phyloP scores from a whole-genome alignment of 2,888 invertebrate genomes.

The Cheilosia grossa region DNA sequence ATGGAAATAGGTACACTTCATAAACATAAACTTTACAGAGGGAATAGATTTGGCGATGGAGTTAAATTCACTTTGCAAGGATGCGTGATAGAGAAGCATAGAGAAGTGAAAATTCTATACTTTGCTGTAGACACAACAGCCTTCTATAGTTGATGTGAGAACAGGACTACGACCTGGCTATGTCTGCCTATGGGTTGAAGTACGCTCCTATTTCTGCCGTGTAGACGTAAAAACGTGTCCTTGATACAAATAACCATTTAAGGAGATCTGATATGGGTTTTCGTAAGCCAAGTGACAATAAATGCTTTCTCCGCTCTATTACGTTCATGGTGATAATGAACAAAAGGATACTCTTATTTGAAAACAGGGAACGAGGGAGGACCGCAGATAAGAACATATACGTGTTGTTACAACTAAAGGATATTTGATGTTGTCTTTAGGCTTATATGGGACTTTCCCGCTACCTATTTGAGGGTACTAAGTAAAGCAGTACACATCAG shows the following conservation, averaged over 20 bases:
- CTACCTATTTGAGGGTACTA: slow-evolving; percentile 31
- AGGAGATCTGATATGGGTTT: slow-evolving; percentile 60
- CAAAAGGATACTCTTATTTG: slow-evolving; percentile 53
- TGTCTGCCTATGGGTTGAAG: neutral
- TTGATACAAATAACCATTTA: slow-evolving; percentile 70
- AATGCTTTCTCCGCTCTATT: slow-evolving; percentile 46
- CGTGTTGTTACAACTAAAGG: slow-evolving; percentile 51
- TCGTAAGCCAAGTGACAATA: slow-evolving; percentile 48
- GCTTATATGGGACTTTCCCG: slow-evolving; percentile 17
- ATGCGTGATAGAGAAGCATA: neutral
- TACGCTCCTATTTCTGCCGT: neutral
- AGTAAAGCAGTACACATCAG: slow-evolving; percentile 12
- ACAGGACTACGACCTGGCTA: slow-evolving; percentile 13
- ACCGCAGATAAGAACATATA: slow-evolving; percentile 54
- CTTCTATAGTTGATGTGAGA: slow-evolving; percentile 32
- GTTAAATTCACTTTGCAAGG: slow-evolving; percentile 46
- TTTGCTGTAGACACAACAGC: slow-evolving; percentile 32
- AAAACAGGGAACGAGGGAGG: slow-evolving; percentile 20
- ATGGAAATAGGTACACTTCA: slow-evolving; percentile 24
- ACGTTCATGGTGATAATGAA: slow-evolving; percentile 40
- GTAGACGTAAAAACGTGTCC: slow-evolving; percentile 56
- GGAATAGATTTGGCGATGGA: slow-evolving; percentile 1
- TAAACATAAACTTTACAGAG: slow-evolving; percentile 47
- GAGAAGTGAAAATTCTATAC: slow-evolving; percentile 28
- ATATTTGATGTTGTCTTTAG: slow-evolving; percentile 62